Evolutionary conservation across 2,888 invertebrate genomes (phyloP), one percentile per base, ranked within the genome.

Genomic region (Baccha elongata): DNA sequence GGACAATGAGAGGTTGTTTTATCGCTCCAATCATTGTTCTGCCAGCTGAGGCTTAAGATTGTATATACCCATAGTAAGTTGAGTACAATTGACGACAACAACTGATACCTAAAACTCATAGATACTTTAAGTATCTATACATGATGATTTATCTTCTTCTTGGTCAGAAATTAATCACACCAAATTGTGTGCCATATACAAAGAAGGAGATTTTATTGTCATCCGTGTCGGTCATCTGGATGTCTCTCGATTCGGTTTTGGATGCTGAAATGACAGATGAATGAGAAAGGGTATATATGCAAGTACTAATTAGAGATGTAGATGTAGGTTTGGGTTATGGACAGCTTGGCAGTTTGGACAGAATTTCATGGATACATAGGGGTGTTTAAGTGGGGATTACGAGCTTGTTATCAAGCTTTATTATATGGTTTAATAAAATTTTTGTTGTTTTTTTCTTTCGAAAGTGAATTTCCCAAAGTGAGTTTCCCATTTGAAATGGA

Each of bases 1-100:
- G 50, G 58, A 71, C 75, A 81, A 75, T 75, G 40, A 81, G 74
- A 74, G 55, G 50, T 65, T 80, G 64, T 80, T 35, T 80, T 53
- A 65, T 68, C 64, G 60, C 26, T 46, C 21, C 19, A 50, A 60
- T 17, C 40, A 44, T 71, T 69, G 23, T 40, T 52, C 42, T 21
- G 55, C 37, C 37, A 55, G 37, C 55, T 37, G 37, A 15, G 37
- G n/a, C 26, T 26, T 2, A 6, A 13, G 35, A 37, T 37, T 13
- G 35, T 17, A 60, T 23, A 26, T 42, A 44, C n/a, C 19, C 46
- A 55, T 37, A 60, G n/a, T 6, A 29, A 60, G n/a, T 6, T 26
- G 29, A 26, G 15, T 32, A 1, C 15, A n/a, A n/a, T n/a, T n/a
- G n/a, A n/a, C n/a, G 19, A 48, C 26, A 53, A 53, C 11, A 10